Conservation (phyloP, 2,888 invertebrate species). For the Hesperia comma region DNA sequence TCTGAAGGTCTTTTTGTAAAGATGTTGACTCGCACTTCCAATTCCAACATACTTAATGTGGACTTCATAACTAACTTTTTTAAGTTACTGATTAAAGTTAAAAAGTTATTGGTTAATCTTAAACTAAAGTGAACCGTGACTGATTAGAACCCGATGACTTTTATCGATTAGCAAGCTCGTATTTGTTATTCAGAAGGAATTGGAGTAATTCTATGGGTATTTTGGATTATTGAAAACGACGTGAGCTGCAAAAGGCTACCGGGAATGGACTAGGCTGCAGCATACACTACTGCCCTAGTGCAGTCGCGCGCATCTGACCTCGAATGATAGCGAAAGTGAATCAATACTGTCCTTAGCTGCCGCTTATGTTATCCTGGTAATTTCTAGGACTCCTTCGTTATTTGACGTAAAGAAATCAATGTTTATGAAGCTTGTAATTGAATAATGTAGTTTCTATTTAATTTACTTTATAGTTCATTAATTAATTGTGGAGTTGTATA, state of each 20-base stretch:
- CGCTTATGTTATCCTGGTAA: constrained; percentile 47
- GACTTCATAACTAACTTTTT: too few relatives aligned
- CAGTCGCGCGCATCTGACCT: constrained; percentile 82
- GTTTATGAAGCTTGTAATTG: too few relatives aligned
- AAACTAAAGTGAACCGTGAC: too few relatives aligned
- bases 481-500: too few relatives aligned
- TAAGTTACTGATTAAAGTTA: too few relatives aligned
- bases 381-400: constrained; percentile 35
- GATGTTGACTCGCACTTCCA: too few relatives aligned
- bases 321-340: constrained; percentile 76
- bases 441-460: too few relatives aligned
- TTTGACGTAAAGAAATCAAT: not conserved
- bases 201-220: not conserved
- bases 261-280: constrained; percentile 69
- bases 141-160: not conserved
- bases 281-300: constrained; percentile 77
- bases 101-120: too few relatives aligned
- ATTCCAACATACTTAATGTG: too few relatives aligned
- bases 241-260: constrained; percentile 68
- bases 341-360: constrained; percentile 75
- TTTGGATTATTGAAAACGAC: constrained; percentile 43
- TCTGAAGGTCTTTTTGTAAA: too few relatives aligned
- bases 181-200: not conserved
- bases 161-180: not conserved
- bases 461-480: too few relatives aligned